Evolutionary conservation across 2,797 vertebrate genomes (phyloP).

Genomic region (Pseudomugil tenellus): DNA sequence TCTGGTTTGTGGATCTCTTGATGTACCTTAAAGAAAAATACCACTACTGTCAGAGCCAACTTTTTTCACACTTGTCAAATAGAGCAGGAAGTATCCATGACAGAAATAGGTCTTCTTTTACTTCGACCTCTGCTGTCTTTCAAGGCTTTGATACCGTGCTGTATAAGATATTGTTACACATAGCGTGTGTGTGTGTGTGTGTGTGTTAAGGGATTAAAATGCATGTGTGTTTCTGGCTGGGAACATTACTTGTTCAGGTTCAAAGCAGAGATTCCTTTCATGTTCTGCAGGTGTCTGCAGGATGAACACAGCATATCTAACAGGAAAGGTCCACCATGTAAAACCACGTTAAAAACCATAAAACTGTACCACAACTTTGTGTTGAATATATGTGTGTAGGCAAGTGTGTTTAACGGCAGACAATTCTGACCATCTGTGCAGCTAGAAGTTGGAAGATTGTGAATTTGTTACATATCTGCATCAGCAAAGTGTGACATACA

Average conservation of each 20-base stretch:
- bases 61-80: conserved; percentile 29
- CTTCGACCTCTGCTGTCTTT: conserved; percentile 52
- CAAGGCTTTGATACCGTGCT: conserved; percentile 46
- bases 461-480: conserved; percentile 2
- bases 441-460: conserved; percentile 10
- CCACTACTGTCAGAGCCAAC: conserved; percentile 35
- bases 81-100: conserved; percentile 29
- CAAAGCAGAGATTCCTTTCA: conserved; percentile 62
- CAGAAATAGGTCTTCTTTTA: conserved; percentile 9
- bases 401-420: conserved; percentile 9
- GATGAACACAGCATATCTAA: conserved; percentile 44
- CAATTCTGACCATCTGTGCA: conserved; percentile 31
- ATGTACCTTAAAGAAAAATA: conserved; percentile 47
- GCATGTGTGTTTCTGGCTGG: conserved; percentile 6
- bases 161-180: conserved; percentile 47
- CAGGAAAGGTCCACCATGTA: conserved; percentile 10
- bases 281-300: conserved; percentile 55
- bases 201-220: conserved; percentile 5
- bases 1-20: conserved; percentile 37
- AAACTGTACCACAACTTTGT: conserved; percentile 35
- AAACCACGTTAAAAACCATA: conserved; percentile 15
- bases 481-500: conserved; percentile 9
- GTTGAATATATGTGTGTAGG: conserved; percentile 18
- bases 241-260: conserved; percentile 34
- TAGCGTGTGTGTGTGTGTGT: conserved; percentile 9